These are phyloP conservation scores for Ceryle rudis DNA, from an alignment of 2,797 vertebrate genomes.

Conservation along the genomic window DNA sequence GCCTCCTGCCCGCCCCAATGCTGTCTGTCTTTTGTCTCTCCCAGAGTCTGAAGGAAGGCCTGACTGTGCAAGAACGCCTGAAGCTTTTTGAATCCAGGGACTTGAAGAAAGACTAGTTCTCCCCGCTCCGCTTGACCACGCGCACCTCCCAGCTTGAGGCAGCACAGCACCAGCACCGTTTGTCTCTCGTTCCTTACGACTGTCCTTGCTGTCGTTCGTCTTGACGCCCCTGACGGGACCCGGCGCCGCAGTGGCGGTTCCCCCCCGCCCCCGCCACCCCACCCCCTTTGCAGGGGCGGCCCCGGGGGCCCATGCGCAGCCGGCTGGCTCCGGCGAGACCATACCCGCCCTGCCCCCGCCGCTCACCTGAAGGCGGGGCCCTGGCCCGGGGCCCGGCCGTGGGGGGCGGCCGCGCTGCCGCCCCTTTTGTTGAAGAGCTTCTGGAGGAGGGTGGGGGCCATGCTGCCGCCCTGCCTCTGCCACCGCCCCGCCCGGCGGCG, in stretches of 20 bases:
- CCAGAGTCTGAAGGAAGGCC: conserved; percentile 98
- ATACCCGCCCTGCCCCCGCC: not conserved
- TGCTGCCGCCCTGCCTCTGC: not conserved
- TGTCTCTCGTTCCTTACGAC: conserved; percentile 59
- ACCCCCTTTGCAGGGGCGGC: too few relatives aligned
- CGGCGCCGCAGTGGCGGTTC: not conserved
- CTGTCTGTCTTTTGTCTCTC: conserved; percentile 27
- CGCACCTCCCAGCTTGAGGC: conserved; percentile 73
- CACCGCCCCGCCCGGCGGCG: not conserved
- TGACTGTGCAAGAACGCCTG: conserved; percentile 96
- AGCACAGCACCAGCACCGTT: conserved; percentile 70
- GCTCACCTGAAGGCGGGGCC: conserved; percentile 78
- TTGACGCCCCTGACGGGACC: conserved; percentile 58
- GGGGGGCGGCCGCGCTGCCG: not conserved
- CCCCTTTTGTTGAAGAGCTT: conserved; percentile 85
- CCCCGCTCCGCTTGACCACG: conserved; percentile 71
- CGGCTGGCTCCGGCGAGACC: not conserved
- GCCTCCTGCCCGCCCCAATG: not conserved
- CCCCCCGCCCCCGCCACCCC: not conserved
- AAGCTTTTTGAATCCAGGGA: conserved; percentile 98
- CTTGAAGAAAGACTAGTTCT: conserved; percentile 91
- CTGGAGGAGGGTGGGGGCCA: conserved; percentile 81
- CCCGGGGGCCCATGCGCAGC: too few relatives aligned
- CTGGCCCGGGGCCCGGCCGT: conserved; percentile 57
- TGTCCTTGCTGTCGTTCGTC: conserved; percentile 60